Evolutionary conservation across 2,113 vertebrate species (phyloP).

Genomic region (Chloropsis cyanopogon): DNA sequence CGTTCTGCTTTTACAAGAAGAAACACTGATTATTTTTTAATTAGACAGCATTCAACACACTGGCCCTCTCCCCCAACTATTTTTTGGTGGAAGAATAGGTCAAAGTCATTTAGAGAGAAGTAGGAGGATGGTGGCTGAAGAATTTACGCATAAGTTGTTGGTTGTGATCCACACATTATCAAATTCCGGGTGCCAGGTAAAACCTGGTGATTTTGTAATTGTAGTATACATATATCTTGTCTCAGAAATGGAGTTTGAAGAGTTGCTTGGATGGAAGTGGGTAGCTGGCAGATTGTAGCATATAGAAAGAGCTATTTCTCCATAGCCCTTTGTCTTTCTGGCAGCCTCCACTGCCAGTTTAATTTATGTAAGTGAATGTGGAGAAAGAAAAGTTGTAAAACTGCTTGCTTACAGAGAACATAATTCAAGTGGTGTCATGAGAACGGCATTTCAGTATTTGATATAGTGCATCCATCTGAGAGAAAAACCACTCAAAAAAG

Average conservation of each 20-base stretch:
- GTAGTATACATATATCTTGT: not conserved
- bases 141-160: not conserved
- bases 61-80: fast-evolving
- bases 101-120: not conserved
- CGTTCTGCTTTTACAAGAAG: not conserved
- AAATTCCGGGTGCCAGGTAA: not conserved
- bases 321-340: not conserved
- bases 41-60: not conserved
- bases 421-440: not conserved
- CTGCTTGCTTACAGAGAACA: not conserved
- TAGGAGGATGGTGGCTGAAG: not conserved
- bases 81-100: not conserved
- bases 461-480: not conserved
- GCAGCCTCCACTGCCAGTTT: not conserved
- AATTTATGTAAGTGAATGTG: not conserved
- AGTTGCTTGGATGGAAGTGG: not conserved
- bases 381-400: not conserved
- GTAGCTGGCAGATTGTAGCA: not conserved
- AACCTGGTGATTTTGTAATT: not conserved
- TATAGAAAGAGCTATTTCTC: not conserved
- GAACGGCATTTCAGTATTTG: not conserved
- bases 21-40: not conserved
- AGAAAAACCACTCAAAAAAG: not conserved
- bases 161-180: not conserved
- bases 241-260: not conserved